Evolutionary conservation across 2,888 invertebrate genomes (phyloP).

Genomic region (Zele albiditarsus): DNA sequence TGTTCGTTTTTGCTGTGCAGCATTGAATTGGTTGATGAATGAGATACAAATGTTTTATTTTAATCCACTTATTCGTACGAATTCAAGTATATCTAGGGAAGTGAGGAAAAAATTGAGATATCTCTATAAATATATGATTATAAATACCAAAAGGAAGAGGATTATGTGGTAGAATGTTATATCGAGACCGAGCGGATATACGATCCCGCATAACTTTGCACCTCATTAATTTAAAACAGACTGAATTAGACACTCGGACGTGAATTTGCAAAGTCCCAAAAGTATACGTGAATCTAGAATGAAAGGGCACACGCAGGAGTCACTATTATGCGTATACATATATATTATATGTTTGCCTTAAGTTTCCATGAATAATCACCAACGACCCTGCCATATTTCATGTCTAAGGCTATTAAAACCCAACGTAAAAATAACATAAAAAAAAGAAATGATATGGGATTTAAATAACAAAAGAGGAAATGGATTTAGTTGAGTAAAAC

Average conservation of each 20-base stretch:
- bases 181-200: not conserved
- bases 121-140: not conserved
- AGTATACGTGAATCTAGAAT: conserved; percentile 14
- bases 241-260: conserved; percentile 23
- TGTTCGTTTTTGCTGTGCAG: too few relatives aligned
- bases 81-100: too few relatives aligned
- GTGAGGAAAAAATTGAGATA: too few relatives aligned
- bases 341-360: conserved; percentile 12
- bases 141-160: not conserved
- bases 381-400: conserved; percentile 8
- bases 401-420: not conserved
- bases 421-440: conserved; percentile 3
- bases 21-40: too few relatives aligned
- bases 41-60: too few relatives aligned
- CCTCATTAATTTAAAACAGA: conserved; percentile 51
- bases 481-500: too few relatives aligned
- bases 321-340: not conserved
- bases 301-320: conserved; percentile 25
- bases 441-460: not conserved
- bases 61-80: too few relatives aligned
- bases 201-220: conserved; percentile 41
- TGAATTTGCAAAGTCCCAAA: conserved; percentile 23
- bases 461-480: too few relatives aligned
- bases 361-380: conserved; percentile 25
- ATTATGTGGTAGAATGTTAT: not conserved